phyloP scores from a whole-genome alignment of 2,797 vertebrate genomes.

The Loris lydekkerianus region DNA sequence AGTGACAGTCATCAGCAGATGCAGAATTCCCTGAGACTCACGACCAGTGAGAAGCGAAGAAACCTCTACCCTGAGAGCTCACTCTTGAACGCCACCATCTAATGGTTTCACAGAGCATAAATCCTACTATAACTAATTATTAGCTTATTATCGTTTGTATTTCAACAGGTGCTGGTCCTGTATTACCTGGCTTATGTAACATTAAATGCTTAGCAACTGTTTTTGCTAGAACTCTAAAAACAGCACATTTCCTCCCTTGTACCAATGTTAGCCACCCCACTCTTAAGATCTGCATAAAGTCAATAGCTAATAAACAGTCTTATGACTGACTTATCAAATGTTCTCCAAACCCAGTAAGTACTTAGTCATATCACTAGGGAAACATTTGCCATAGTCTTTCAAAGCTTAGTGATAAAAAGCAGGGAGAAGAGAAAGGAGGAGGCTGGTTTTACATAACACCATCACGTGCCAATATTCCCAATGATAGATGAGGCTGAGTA shows the following conservation, averaged over 20 bases:
- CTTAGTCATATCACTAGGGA: neutral
- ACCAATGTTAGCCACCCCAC: neutral
- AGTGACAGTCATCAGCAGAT: neutral
- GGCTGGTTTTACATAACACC: neutral
- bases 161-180: neutral
- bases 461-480: neutral
- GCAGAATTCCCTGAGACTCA: neutral
- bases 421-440: neutral
- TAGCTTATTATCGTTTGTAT: neutral
- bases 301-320: neutral
- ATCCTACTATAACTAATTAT: neutral
- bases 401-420: neutral
- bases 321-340: neutral
- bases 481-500: neutral
- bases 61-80: neutral
- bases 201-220: neutral
- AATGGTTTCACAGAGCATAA: neutral
- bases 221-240: slow-evolving; percentile 47
- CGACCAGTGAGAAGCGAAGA: neutral
- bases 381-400: neutral
- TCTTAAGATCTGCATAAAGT: neutral
- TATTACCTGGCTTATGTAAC: neutral
- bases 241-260: neutral
- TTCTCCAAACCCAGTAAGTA: neutral
- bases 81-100: neutral